Conservation (phyloP, 2,888 invertebrate species). For the Merodon equestris region DNA sequence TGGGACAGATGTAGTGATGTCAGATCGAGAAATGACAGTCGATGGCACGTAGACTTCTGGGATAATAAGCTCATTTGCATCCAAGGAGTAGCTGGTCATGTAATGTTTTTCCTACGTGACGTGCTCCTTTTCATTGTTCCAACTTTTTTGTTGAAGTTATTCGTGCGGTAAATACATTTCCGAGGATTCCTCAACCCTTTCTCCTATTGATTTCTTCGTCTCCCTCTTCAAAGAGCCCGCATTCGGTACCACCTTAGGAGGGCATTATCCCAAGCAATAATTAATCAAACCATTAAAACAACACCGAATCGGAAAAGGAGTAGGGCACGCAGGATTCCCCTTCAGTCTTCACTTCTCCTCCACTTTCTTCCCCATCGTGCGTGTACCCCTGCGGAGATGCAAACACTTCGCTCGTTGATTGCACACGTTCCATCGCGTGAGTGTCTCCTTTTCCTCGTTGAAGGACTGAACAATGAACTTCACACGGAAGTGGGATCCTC, state of each 20-base stretch:
- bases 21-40: no score
- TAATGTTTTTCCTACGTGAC: no score
- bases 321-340: neutral
- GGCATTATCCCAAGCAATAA: neutral
- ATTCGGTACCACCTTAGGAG: no score
- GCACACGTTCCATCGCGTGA: conserved; percentile 43
- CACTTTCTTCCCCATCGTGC: neutral
- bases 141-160: no score
- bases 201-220: no score
- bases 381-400: conserved; percentile 49
- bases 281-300: neutral
- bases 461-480: conserved; percentile 1
- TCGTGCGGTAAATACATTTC: no score
- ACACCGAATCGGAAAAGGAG: neutral
- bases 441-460: conserved; percentile 36
- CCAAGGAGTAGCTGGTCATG: no score
- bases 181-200: no score
- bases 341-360: neutral
- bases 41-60: no score
- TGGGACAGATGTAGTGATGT: conserved; percentile 39
- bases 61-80: no score
- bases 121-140: no score
- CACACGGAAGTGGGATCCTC: conserved; percentile 39
- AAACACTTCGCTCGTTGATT: conserved; percentile 42
- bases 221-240: no score